Conservation (phyloP, 2,797 vertebrate species). For the Betta splendens region DNA sequence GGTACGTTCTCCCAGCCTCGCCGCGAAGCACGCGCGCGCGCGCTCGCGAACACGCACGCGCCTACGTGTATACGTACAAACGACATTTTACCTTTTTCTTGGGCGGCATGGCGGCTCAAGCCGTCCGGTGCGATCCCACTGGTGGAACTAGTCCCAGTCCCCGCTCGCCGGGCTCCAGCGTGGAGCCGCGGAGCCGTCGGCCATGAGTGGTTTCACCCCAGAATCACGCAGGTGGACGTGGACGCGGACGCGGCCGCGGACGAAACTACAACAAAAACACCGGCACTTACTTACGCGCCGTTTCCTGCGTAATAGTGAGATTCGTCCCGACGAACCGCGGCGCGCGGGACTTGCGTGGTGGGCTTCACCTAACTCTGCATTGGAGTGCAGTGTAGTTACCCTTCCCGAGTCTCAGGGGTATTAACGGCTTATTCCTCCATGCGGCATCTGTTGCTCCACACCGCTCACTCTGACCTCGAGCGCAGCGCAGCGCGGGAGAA, state of each 20-base stretch:
- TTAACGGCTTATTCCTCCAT: constrained; percentile 80
- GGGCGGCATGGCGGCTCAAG: constrained; percentile 74
- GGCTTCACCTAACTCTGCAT: constrained; percentile 53
- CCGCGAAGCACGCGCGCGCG: constrained; percentile 36
- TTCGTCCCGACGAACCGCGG: constrained; percentile 15
- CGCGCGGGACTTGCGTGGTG: constrained; percentile 34
- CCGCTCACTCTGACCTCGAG: constrained; percentile 58
- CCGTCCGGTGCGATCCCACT: constrained; percentile 37
- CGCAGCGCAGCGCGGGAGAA: constrained; percentile 36
- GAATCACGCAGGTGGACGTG: constrained; percentile 6
- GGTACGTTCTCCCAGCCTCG: constrained; percentile 68
- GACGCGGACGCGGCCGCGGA: constrained; percentile 12
- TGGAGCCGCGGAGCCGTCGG: constrained; percentile 19
- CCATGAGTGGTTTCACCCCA: constrained; percentile 29
- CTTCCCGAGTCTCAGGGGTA: constrained; percentile 66
- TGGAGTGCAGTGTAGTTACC: constrained; percentile 59
- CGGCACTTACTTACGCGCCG: background rate
- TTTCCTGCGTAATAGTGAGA: constrained; percentile 38
- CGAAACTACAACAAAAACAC: background rate
- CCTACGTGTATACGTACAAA: background rate
- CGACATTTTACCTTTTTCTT: constrained; percentile 81
- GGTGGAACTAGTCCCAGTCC: constrained; percentile 28
- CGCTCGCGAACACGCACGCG: constrained; percentile 1
- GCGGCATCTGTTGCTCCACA: constrained; percentile 78
- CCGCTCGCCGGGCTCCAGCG: constrained; percentile 44